Evolutionary conservation across 1,140 invertebrate genomes (phyloP), one percentile per base, ranked within the genome.

Genomic region (Euura lappo): DNA sequence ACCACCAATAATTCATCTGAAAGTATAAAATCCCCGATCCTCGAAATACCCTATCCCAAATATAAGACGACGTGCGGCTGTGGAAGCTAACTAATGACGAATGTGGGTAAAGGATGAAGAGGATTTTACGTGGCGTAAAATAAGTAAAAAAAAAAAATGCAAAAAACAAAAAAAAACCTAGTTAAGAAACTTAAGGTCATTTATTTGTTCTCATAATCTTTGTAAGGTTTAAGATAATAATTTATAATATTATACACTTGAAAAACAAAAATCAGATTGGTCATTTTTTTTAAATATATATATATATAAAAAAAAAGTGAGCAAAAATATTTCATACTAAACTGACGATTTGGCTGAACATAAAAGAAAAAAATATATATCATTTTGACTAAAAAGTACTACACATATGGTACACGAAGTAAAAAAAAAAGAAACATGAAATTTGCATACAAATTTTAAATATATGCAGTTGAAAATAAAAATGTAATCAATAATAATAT

Each of bases 61-160:
- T 70, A 45, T 45, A 28, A 28, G 69, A 70, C 45, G 45, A 44
- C 69, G 51, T 60, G 28, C 28, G 51, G 69, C 69, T 45, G 45
- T 45, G 69, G 69, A 60, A 70, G 69, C 69, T 70, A 70, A 70
- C 69, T 70, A 70, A 70, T 70, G 13, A 70, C 69, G 69, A 70
- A 43, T 28, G 28, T 5, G 69, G 45, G 45, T 70, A 42, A 70
- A 70, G 69, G 69, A 70, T 70, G 28, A 70, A 70, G 69, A 70
- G 69, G 69, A 70, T 70, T 45, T 8, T 60, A 60, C 51, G 43
- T 70, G 69, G 45, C 42, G 45, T 70, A 70, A 70, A 70, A 44
- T 70, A 70, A 70, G 69, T 70, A 70, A 70, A 28, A 28, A 28
- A 28, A 28, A 28, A 28, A 28, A 28, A 28, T 1, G 28, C 28